A percentile compares a stretch with the other conserved stretches of the same genome.
Evolutionary conservation across 2,888 invertebrate species (phyloP).

Genomic region (Dorcus hopei): DNA sequence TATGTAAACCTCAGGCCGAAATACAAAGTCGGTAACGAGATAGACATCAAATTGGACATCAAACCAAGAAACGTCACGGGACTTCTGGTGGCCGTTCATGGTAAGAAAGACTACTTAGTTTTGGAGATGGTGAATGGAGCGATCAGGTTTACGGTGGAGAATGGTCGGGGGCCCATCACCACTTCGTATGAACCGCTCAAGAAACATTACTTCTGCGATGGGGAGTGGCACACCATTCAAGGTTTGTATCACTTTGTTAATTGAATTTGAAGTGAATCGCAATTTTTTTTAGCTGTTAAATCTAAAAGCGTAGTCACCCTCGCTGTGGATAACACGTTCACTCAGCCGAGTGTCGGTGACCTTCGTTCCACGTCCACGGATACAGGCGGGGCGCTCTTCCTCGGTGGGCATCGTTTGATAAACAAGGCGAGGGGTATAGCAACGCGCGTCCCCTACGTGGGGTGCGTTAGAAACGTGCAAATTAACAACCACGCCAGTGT

Average conservation of each 20-base stretch:
- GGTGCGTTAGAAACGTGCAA: slow-evolving; percentile 72
- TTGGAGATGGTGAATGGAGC: slow-evolving; percentile 86
- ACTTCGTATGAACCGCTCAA: slow-evolving; percentile 67
- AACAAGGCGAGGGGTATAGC: slow-evolving; percentile 61
- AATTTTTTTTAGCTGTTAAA: slow-evolving; percentile 63
- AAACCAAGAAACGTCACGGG: slow-evolving; percentile 83
- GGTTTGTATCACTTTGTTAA: slow-evolving; percentile 47
- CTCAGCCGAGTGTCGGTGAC: slow-evolving; percentile 68
- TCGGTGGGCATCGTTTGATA: slow-evolving; percentile 79
- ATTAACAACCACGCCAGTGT: slow-evolving; percentile 56
- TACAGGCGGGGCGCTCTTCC: slow-evolving; percentile 80
- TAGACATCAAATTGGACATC: slow-evolving; percentile 80
- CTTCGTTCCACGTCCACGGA: slow-evolving; percentile 63
- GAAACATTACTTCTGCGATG: slow-evolving; percentile 81
- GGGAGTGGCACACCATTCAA: slow-evolving; percentile 88
- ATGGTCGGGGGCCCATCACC: slow-evolving; percentile 75
- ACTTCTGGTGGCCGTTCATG: slow-evolving; percentile 81
- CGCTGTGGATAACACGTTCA: slow-evolving; percentile 77
- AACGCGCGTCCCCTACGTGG: slow-evolving; percentile 70
- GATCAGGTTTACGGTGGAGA: slow-evolving; percentile 78
- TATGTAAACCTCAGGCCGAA: slow-evolving; percentile 67
- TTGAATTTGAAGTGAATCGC: slow-evolving; percentile 21
- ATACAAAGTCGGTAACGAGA: slow-evolving; percentile 71
- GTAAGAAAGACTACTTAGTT: slow-evolving; percentile 76
- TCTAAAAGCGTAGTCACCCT: slow-evolving; percentile 87